Evolutionary conservation across 2,888 invertebrate genomes (phyloP).

Genomic region (Polymixis flavicincta): DNA sequence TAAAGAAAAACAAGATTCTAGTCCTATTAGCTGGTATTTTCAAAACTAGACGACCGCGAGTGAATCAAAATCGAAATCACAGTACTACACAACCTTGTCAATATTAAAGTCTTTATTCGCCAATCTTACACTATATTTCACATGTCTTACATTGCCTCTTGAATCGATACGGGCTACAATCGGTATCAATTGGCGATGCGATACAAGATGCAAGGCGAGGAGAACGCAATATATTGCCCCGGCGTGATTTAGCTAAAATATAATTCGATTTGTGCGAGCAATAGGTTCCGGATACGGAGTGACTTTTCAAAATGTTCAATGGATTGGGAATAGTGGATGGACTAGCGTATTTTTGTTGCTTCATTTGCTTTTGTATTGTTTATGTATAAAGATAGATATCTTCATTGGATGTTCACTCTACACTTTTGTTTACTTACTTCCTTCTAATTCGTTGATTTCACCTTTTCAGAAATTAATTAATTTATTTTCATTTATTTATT

Average conservation of each 20-base stretch:
- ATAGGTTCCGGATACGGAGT: slow-evolving; percentile 60
- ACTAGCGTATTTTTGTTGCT: slow-evolving; percentile 26
- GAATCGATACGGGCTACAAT: slow-evolving; percentile 45
- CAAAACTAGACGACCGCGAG: neutral
- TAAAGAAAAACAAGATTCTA: too few species aligned
- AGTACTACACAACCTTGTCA: neutral
- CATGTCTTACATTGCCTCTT: slow-evolving; percentile 14
- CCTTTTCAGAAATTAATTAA: neutral
- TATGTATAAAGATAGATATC: neutral
- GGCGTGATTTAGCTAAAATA: slow-evolving; percentile 76
- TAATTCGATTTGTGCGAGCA: slow-evolving; percentile 75
- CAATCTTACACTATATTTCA: slow-evolving; percentile 26
- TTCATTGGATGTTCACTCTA: neutral
- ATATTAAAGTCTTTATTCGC: slow-evolving; percentile 7
- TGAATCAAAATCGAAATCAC: neutral
- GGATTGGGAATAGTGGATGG: slow-evolving; percentile 37
- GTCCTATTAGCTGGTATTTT: neutral
- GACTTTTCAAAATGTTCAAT: slow-evolving; percentile 59
- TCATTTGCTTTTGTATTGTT: slow-evolving; percentile 13
- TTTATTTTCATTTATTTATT: too few species aligned
- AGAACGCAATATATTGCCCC: slow-evolving; percentile 67
- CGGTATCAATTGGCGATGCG: slow-evolving; percentile 58
- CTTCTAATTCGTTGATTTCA: neutral
- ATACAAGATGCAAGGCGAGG: slow-evolving; percentile 66
- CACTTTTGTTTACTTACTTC: neutral